These are phyloP conservation scores for Protodeltote pygarga DNA, from an alignment of 2,888 invertebrate species.

Conservation along the genomic window DNA sequence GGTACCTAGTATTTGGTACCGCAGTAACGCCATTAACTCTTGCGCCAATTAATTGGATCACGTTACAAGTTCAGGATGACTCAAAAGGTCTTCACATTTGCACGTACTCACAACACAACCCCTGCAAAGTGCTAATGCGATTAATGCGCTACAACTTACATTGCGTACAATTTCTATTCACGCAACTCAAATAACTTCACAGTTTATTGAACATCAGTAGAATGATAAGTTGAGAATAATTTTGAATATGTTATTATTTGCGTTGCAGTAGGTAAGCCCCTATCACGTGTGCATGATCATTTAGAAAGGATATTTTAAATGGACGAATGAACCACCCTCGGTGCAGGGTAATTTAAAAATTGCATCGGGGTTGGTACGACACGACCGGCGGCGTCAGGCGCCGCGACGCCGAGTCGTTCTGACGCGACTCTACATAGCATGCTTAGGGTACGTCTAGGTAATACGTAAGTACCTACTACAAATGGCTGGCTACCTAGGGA, in stretches of 20 bases:
- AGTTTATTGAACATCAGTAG: constrained; percentile 70
- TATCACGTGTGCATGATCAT: constrained; percentile 59
- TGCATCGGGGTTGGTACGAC: constrained; percentile 67
- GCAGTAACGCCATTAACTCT: constrained; percentile 9
- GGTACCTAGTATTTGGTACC: too few relatives aligned
- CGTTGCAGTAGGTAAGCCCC: constrained; percentile 54
- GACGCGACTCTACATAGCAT: constrained; percentile 28
- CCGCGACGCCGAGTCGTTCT: constrained; percentile 46
- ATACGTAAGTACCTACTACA: constrained; percentile 8
- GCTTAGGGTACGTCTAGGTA: constrained; percentile 6
- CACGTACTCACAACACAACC: constrained; percentile 62
- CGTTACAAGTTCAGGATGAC: constrained; percentile 48
- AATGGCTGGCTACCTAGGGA: constrained; percentile 29
- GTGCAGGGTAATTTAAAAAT: constrained; percentile 77
- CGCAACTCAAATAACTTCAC: constrained; percentile 77
- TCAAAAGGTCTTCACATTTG: constrained; percentile 47
- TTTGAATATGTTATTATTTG: constrained; percentile 67
- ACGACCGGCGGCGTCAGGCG: constrained; percentile 59
- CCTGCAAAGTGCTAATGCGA: constrained; percentile 67
- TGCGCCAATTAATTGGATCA: constrained; percentile 39
- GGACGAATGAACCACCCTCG: constrained; percentile 64
- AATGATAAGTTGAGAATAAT: constrained; percentile 69
- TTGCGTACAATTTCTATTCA: constrained; percentile 74
- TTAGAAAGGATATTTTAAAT: constrained; percentile 65
- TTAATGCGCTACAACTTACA: constrained; percentile 65